These are phyloP conservation scores for Lampris megalopsis DNA, from an alignment of 2,113 vertebrate species.

Conservation along the genomic window DNA sequence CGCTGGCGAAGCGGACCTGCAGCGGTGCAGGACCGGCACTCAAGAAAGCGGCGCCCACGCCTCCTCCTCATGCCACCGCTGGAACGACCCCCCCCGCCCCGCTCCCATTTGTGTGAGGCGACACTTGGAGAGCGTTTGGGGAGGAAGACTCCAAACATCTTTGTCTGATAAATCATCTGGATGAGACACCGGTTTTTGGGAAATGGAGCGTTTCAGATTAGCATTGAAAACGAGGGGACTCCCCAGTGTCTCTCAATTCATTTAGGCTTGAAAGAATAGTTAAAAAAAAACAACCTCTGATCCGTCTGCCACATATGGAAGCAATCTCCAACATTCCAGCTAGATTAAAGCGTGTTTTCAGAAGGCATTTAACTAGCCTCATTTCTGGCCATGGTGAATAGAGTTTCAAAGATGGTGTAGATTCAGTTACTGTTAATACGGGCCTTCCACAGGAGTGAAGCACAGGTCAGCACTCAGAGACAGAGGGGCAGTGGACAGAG, in stretches of 20 bases:
- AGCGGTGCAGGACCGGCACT: too few species aligned
- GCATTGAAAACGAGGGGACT: conserved; percentile 1
- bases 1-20: too few species aligned
- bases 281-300: conserved; percentile 73
- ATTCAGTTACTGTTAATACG: conserved; percentile 86
- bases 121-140: too few species aligned
- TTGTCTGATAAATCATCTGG: neutral
- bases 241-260: conserved; percentile 6
- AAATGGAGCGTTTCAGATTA: too few species aligned
- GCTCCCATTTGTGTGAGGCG: too few species aligned
- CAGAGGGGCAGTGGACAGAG: conserved; percentile 12
- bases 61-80: too few species aligned
- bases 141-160: neutral
- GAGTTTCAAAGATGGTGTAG: conserved; percentile 87
- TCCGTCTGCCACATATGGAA: conserved; percentile 88
- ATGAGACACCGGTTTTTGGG: too few species aligned
- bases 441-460: conserved; percentile 85
- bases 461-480: conserved; percentile 82
- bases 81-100: too few species aligned
- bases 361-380: conserved; percentile 82
- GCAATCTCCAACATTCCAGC: conserved; percentile 88
- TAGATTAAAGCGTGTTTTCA: conserved; percentile 88
- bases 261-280: conserved; percentile 6
- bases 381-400: conserved; percentile 84
- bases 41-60: too few species aligned